A percentile compares a stretch with the other conserved stretches of the same genome.
Evolutionary conservation across 2,797 vertebrate genomes (phyloP).

Genomic region (Microcaecilia unicolor): DNA sequence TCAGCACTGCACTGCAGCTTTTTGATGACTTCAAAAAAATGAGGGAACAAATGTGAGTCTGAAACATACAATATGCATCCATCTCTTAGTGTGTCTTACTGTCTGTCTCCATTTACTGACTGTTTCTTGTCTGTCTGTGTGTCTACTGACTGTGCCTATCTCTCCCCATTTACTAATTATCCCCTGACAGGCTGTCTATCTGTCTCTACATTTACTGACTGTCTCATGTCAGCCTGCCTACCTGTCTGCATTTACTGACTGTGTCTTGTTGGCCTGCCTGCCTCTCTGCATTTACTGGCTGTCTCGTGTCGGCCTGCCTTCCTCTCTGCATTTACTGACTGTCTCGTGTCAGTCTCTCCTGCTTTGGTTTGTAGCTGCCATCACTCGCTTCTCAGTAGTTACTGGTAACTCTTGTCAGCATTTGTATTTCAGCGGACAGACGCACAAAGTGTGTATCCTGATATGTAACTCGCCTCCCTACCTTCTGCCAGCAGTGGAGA

Average conservation of each 20-base stretch:
- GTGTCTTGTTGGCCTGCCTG: no score
- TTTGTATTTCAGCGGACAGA: conserved; percentile 63
- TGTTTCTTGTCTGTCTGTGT: neutral
- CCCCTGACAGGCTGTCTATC: no score
- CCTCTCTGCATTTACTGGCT: no score
- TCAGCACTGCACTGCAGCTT: conserved; percentile 83
- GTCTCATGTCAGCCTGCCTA: no score
- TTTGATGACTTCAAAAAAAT: conserved; percentile 94
- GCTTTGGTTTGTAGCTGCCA: no score
- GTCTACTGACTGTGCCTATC: no score
- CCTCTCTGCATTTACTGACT: neutral
- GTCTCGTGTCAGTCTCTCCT: no score
- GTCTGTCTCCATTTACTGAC: neutral
- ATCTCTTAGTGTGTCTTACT: no score
- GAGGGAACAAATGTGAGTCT: conserved; percentile 84
- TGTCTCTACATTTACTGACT: neutral
- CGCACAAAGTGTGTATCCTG: conserved; percentile 83
- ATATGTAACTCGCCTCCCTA: conserved; percentile 88
- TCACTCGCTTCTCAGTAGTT: neutral
- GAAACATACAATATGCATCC: neutral
- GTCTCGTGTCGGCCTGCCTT: rapidly evolving
- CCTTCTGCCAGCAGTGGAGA: conserved; percentile 83
- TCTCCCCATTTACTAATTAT: no score
- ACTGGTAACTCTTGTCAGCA: no score
- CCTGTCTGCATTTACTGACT: neutral